Evolutionary conservation across 1,140 invertebrate species (phyloP).

Genomic region (Muscidifurax raptorellus): DNA sequence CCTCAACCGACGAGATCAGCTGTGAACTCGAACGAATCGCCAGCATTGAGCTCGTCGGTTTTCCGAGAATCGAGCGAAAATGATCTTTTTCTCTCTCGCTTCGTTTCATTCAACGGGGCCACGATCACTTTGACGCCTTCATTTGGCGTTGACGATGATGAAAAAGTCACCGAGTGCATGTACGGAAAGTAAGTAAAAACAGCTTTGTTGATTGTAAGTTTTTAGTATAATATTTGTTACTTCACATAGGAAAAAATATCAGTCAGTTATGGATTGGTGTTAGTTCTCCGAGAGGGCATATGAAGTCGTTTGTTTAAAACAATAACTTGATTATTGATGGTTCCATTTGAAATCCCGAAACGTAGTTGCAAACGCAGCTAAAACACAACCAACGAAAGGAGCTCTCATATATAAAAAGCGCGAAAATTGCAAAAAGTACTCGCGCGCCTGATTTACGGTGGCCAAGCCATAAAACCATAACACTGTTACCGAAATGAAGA

Average conservation of each 20-base stretch:
- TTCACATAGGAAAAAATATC: no score
- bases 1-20: not conserved
- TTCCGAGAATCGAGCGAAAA: conserved; percentile 3
- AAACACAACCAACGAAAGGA: conserved; percentile 16
- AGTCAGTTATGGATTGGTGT: no score
- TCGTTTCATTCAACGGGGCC: not conserved
- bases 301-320: no score
- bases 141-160: conserved; percentile 52
- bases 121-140: conserved; percentile 60
- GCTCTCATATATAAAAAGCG: conserved; percentile 59
- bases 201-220: no score
- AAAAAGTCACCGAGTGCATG: conserved; percentile 8
- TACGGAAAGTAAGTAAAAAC: no score
- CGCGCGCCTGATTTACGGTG: conserved; percentile 66
- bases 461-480: conserved; percentile 67
- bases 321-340: no score
- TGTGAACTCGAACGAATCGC: conserved; percentile 15
- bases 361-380: not conserved
- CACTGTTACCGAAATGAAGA: conserved; percentile 71
- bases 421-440: conserved; percentile 64
- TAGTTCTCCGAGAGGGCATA: no score
- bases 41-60: not conserved
- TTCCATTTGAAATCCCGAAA: not conserved
- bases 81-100: not conserved
- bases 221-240: no score